Evolutionary conservation across 2,797 vertebrate genomes (phyloP).

Genomic region (Microctenopoma lineatum): DNA sequence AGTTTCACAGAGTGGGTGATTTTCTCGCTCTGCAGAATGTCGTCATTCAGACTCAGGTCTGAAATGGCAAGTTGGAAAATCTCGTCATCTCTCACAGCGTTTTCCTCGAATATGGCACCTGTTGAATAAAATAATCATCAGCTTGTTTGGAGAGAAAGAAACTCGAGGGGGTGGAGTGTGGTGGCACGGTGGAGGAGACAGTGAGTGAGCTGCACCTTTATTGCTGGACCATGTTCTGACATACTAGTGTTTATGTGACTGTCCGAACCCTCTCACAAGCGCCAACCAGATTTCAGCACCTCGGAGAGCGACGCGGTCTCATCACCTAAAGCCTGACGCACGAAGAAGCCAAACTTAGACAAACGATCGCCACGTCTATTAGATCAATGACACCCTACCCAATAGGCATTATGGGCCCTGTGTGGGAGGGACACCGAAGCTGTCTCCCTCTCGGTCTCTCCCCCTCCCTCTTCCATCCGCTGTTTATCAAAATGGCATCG

Average conservation of each 20-base stretch:
- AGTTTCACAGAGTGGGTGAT: slow-evolving; percentile 99
- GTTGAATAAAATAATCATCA: slow-evolving; percentile 46
- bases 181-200: neutral
- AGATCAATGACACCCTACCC: slow-evolving; percentile 31
- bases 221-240: neutral
- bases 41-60: slow-evolving; percentile 97
- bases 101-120: slow-evolving; percentile 99
- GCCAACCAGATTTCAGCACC: slow-evolving; percentile 53
- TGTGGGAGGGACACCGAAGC: slow-evolving; percentile 43
- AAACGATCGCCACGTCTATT: slow-evolving; percentile 17
- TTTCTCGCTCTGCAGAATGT: slow-evolving; percentile 98
- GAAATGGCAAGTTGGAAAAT: slow-evolving; percentile 98
- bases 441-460: neutral
- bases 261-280: neutral
- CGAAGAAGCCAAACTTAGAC: slow-evolving; percentile 2
- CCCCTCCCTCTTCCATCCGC: neutral
- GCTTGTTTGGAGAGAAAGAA: slow-evolving; percentile 3
- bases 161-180: neutral
- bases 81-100: slow-evolving; percentile 93
- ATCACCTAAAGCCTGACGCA: neutral
- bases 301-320: slow-evolving; percentile 46
- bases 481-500: slow-evolving; percentile 63
- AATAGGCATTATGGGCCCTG: slow-evolving; percentile 31
- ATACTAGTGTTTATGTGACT: neutral
- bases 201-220: neutral